Base-by-base conservation (phyloP, 30 jellyfish, hydroid and myxozoan species). In the Aurelia sp. region DNA sequence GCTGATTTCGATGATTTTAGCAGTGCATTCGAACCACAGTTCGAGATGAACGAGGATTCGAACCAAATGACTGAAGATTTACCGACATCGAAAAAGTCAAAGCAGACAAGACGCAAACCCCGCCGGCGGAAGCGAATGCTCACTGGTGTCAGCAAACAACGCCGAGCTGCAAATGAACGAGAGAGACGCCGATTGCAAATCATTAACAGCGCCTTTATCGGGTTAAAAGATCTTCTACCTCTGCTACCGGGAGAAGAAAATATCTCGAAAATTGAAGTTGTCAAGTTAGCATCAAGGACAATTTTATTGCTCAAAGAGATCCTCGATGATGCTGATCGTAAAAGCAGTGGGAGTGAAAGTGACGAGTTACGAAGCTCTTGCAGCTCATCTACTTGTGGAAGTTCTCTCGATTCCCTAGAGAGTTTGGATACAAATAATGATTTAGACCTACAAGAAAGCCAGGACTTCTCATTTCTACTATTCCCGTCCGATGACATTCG, bases 141-240 rank as follows among this genome's bases (percentile, higher is more conserved):
- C 33, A 91, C 98, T 3, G 98, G 98, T 72, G 98, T 91, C 18
- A 91, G 98, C 82, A 91, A 91, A 75, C 98, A 91, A 74, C 76
- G 98, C 30, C 75, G 98, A 22, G 98, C 98, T 52, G 98, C 98
- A 10, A 91, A 91, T 80, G 98, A 91, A 63, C 90, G 98, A 31
- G 98, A 91, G 47, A 68, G 98, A 72, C 86, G 86, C 63, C 74
- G 98, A 58, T 66, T 91, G 71, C 98, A 91, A 41, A 86, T 91
- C 41, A 91, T 91, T 67, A 91, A 91, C 62, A 63, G 67, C 48
- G 98, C 98, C 15, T 91, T 91, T 74, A 85, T 84, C 60, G 96
- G 91, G 13, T 72, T 91, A 66, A 91, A 91, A 66, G 86, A 82
- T 18, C 80, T 81, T 60, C 85, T 91, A 62, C 98, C 98, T 12